Conservation (phyloP, 2,888 invertebrate species). For the Abrostola tripartita region DNA sequence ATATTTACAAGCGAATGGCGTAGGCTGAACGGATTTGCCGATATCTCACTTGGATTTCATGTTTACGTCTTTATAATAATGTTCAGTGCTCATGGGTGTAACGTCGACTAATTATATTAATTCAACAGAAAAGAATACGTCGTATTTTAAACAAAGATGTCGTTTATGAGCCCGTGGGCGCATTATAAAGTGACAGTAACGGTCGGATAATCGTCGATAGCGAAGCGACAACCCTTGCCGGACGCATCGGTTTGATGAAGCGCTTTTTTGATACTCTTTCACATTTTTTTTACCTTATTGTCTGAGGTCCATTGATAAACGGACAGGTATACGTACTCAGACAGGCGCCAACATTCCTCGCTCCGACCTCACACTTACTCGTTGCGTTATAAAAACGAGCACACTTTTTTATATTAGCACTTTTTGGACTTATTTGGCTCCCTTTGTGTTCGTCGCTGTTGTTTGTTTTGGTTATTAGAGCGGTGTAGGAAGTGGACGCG, state of each 20-base stretch:
- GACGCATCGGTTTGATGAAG: slow-evolving; percentile 86
- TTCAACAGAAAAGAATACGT: slow-evolving; percentile 20
- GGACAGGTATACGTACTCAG: slow-evolving; percentile 88
- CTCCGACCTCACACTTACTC: slow-evolving; percentile 87
- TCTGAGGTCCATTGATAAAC: slow-evolving; percentile 87
- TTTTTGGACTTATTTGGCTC: slow-evolving; percentile 86
- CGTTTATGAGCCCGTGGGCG: slow-evolving; percentile 46
- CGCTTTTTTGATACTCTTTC: slow-evolving; percentile 84
- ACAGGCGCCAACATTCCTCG: slow-evolving; percentile 89
- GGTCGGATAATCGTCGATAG: slow-evolving; percentile 56
- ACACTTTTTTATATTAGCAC: slow-evolving; percentile 87
- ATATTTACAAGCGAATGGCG: slow-evolving; percentile 45
- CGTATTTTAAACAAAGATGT: slow-evolving; percentile 50
- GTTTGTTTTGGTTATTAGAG: slow-evolving; percentile 88
- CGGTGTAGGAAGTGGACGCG: slow-evolving; percentile 86
- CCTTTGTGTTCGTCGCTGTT: slow-evolving; percentile 83
- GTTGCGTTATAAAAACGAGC: slow-evolving; percentile 85
- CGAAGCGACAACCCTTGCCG: slow-evolving; percentile 83
- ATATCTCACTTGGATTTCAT: slow-evolving; percentile 30
- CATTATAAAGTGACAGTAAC: slow-evolving; percentile 57
- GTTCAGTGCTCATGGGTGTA: slow-evolving; percentile 2
- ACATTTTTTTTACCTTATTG: slow-evolving; percentile 81
- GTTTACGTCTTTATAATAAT: slow-evolving; percentile 8
- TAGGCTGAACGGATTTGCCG: slow-evolving; percentile 42
- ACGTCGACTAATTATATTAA: slow-evolving; percentile 30